Conservation (phyloP, 2,888 invertebrate genomes). For the Cephus sareptanus region DNA sequence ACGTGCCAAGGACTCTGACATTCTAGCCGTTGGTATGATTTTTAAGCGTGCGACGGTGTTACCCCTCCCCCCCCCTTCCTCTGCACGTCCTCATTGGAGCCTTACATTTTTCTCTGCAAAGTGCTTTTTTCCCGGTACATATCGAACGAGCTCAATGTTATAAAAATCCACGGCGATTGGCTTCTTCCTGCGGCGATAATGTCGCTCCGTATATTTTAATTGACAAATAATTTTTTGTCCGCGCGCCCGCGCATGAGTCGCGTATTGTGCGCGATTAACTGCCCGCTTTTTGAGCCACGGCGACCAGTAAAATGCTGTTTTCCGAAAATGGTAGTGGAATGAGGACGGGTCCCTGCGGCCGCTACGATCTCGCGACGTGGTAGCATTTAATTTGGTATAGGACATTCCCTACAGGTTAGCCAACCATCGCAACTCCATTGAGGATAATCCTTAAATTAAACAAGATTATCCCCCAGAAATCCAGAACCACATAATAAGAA, state of each 20-base stretch:
- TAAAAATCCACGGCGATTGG: slow-evolving; percentile 19
- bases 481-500: too few species aligned
- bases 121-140: too few species aligned
- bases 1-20: too few species aligned
- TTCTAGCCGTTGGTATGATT: too few species aligned
- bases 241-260: slow-evolving; percentile 11
- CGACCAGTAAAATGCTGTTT: slow-evolving; percentile 38
- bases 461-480: too few species aligned
- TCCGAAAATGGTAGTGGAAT: slow-evolving; percentile 56
- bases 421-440: too few species aligned
- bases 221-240: slow-evolving; percentile 54
- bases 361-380: slow-evolving; percentile 14
- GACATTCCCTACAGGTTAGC: slow-evolving; percentile 19
- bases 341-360: slow-evolving; percentile 42
- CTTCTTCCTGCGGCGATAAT: slow-evolving; percentile 17
- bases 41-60: too few species aligned
- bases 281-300: slow-evolving; percentile 17
- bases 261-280: neutral
- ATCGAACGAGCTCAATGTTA: neutral
- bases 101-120: too few species aligned
- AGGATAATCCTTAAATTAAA: too few species aligned
- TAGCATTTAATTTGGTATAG: slow-evolving; percentile 48
- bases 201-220: slow-evolving; percentile 41
- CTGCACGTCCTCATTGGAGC: too few species aligned
- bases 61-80: too few species aligned